Evolutionary conservation across 2,797 vertebrate species (phyloP), one percentile per base, ranked within the genome.

Genomic region (Micropoecilia bifurca): DNA sequence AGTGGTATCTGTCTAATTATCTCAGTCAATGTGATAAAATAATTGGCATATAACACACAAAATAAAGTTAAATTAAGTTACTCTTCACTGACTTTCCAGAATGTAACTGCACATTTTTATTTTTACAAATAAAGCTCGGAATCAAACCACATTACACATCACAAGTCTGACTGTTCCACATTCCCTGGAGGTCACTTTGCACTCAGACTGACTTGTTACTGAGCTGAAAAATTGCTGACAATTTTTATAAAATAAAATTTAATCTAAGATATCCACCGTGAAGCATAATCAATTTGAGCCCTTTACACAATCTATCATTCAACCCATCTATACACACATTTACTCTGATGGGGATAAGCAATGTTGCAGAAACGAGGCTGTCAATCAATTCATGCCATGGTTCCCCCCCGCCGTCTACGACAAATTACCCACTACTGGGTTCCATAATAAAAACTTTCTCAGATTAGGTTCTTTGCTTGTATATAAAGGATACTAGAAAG

Each of bases 401-500:
- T 55, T 10, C 3, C 53, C 36, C 36, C 25, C 25, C 10, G 5
- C 53, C 1, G 3, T 59, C 61, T 66, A 36, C 18, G 20, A 66
- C 18, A 41, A 68, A 43, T 69, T 41, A 43, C 12, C 0, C 2
- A 69, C 10, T 25, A 25, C 12, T 43, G 43, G 13, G 25, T n/a
- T 69, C 2, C 22, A 13, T 25, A 68, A 68, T 10, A 25, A 20
- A 41, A 10, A 25, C 39, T 25, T 43, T 12, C 22, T 69, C 66
- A 10, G 12, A 43, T 69, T 43, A 68, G 10, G 9, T 43, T 2
- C 20, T 78, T 25, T 71, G 30, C 53, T 10, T 4, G 33, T 1
- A 18, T 41, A 12, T 41, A 45, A 96, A 99, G 97, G 98, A 99
- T 98, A 99, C 97, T 89, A 92, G 90, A 97, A 96, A 78, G 94